Conservation (phyloP, 2,113 vertebrate genomes). For the Agapornis roseicollis region DNA sequence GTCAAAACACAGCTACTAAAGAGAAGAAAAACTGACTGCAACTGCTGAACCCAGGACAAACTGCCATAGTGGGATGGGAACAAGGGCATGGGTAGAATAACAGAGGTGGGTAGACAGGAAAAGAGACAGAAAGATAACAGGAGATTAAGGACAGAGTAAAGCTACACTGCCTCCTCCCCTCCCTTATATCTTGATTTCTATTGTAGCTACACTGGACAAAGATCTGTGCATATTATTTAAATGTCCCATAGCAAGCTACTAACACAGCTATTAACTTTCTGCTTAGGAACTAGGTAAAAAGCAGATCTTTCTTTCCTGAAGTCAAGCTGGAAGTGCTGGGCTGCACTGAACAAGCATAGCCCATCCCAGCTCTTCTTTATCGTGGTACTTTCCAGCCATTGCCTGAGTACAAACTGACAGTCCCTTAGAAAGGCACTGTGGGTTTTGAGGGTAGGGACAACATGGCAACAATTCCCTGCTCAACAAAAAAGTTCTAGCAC, state of each 20-base stretch:
- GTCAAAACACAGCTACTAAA: no score
- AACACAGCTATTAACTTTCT: not conserved
- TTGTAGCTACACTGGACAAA: not conserved
- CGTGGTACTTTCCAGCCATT: not conserved
- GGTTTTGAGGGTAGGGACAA: not conserved
- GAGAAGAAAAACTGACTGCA: no score
- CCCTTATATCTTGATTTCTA: not conserved
- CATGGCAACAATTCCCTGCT: not conserved
- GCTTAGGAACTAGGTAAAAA: not conserved
- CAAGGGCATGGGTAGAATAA: not conserved
- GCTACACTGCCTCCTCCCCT: not conserved
- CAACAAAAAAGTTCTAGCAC: not conserved
- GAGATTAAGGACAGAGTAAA: not conserved
- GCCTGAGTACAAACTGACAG: not conserved
- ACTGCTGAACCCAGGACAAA: no score
- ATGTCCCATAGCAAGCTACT: not conserved
- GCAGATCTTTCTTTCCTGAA: not conserved
- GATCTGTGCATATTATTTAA: not conserved
- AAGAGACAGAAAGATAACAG: not conserved
- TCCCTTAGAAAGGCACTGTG: not conserved
- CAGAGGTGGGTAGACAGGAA: not conserved
- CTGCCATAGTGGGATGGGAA: not conserved
- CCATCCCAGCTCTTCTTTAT: not conserved
- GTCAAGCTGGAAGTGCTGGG: not conserved
- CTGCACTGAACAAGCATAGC: not conserved